These are phyloP conservation scores for Pteromalus puparum DNA, from an alignment of 1,140 invertebrate species.

Conservation along the genomic window DNA sequence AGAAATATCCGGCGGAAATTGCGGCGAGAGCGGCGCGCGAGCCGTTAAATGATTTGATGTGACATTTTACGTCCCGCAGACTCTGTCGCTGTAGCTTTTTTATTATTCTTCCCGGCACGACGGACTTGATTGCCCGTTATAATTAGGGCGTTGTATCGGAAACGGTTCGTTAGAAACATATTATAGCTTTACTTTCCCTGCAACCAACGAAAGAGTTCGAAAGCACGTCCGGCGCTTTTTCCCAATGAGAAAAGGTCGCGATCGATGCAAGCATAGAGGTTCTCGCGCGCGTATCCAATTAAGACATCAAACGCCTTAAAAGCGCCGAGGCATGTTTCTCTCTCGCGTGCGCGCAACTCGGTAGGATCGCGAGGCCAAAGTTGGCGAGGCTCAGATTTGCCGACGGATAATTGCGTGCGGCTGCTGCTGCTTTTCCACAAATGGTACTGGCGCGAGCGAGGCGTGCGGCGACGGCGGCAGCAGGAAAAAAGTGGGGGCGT, in stretches of 20 bases:
- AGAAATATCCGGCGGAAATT: conserved; percentile 51
- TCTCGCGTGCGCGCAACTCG: conserved; percentile 50
- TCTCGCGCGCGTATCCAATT: conserved; percentile 65
- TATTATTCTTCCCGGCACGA: neutral
- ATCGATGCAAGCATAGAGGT: neutral
- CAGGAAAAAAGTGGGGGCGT: conserved; percentile 50
- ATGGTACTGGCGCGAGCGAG: conserved; percentile 62
- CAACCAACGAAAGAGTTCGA: neutral
- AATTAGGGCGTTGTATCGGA: neutral
- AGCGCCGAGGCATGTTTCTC: conserved; percentile 3
- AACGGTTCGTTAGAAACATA: neutral
- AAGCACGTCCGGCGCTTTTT: neutral
- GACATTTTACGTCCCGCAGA: conserved; percentile 30
- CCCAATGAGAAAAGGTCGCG: neutral
- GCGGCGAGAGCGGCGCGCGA: neutral
- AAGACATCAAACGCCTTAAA: conserved; percentile 66
- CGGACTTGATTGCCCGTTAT: neutral
- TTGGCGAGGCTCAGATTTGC: conserved; percentile 71
- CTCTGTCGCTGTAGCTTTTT: neutral
- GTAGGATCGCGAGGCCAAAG: conserved; percentile 60
- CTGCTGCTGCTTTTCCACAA: conserved; percentile 70
- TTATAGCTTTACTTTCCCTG: neutral
- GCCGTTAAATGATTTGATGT: conserved; percentile 45
- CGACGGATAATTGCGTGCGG: conserved; percentile 68
- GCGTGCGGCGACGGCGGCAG: neutral